phyloP scores from a whole-genome alignment of 2,888 invertebrate genomes.

The Andrena fulva region DNA sequence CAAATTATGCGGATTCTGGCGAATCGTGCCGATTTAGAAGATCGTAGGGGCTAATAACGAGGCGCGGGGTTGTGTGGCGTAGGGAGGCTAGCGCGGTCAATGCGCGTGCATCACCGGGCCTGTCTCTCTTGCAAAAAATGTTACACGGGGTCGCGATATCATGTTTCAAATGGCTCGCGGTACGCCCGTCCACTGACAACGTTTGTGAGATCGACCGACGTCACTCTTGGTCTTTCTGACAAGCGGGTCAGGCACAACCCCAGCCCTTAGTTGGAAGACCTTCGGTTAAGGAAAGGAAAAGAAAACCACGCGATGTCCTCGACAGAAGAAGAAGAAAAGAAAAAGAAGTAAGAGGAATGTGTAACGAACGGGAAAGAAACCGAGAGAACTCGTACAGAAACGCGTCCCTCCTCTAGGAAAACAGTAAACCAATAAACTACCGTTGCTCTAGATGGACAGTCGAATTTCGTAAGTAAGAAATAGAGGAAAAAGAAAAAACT shows the following conservation, averaged over 20 bases:
- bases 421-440: constrained; percentile 61
- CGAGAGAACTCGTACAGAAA: constrained; percentile 42
- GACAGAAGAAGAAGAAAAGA: constrained; percentile 5
- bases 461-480: constrained; percentile 62
- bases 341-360: too few species aligned
- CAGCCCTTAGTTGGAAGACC: constrained; percentile 62
- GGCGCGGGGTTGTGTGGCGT: constrained; percentile 77
- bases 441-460: constrained; percentile 68
- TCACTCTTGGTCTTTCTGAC: constrained; percentile 84
- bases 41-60: constrained; percentile 74
- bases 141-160: constrained; percentile 43
- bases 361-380: not conserved
- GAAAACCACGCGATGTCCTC: constrained; percentile 58
- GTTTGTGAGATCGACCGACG: constrained; percentile 84
- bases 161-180: constrained; percentile 48
- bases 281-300: constrained; percentile 52
- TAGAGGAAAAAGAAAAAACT: constrained; percentile 62
- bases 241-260: constrained; percentile 81
- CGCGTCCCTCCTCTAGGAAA: constrained; percentile 67
- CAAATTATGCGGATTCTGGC: constrained; percentile 69
- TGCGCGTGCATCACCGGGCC: constrained; percentile 60
- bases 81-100: constrained; percentile 79
- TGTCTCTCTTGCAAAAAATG: constrained; percentile 60
- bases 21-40: constrained; percentile 55
- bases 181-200: constrained; percentile 72